phyloP scores from a whole-genome alignment of 2,888 invertebrate species.

The Sipunculus nudus region DNA sequence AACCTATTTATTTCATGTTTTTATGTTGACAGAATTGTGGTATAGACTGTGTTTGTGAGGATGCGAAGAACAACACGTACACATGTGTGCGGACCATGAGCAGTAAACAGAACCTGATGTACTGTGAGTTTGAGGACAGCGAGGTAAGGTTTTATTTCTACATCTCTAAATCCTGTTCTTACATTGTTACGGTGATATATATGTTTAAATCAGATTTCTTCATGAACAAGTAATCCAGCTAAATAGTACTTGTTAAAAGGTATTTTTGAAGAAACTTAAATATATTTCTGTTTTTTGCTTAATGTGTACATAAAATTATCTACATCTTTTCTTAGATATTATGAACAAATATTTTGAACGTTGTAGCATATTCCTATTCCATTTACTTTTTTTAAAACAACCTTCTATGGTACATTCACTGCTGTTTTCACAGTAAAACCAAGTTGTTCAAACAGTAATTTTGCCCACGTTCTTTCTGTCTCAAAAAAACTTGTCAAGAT shows the following conservation, averaged over 20 bases:
- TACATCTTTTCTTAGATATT: neutral
- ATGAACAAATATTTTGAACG: too few relatives aligned
- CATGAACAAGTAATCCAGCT: neutral
- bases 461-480: too few relatives aligned
- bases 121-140: slow-evolving; percentile 73
- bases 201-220: neutral
- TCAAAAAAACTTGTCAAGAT: too few relatives aligned
- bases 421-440: too few relatives aligned
- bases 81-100: slow-evolving; percentile 77
- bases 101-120: slow-evolving; percentile 71
- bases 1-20: neutral
- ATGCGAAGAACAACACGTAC: slow-evolving; percentile 84
- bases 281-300: neutral
- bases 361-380: too few relatives aligned
- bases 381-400: too few relatives aligned
- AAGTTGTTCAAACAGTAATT: too few relatives aligned
- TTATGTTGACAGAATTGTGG: slow-evolving; percentile 75
- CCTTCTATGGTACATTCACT: too few relatives aligned
- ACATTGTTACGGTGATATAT: too few relatives aligned
- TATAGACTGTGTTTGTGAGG: slow-evolving; percentile 82
- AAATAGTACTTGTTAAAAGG: neutral
- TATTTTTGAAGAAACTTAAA: neutral
- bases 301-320: neutral
- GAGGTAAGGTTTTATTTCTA: slow-evolving; percentile 56
- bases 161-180: neutral